Conservation (phyloP, 1,140 invertebrate species). For the Ooceraea biroi region DNA sequence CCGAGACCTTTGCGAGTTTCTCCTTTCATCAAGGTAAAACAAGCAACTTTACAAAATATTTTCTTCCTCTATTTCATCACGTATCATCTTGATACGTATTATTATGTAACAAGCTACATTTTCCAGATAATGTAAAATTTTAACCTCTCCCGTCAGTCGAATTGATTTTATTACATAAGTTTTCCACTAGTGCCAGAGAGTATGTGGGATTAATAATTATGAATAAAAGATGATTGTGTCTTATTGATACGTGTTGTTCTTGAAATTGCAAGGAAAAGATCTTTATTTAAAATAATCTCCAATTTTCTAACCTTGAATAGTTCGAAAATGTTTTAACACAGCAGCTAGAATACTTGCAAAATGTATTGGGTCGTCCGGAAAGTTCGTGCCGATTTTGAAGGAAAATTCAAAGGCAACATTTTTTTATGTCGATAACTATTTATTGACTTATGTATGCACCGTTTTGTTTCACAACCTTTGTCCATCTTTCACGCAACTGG, state of each 20-base stretch:
- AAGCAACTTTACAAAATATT: slow-evolving; percentile 39
- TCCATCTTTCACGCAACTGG: no score
- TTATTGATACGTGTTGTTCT: no score
- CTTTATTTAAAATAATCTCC: neutral
- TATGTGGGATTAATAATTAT: slow-evolving; percentile 21
- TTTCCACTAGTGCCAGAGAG: slow-evolving; percentile 70
- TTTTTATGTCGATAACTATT: no score
- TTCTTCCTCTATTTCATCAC: slow-evolving; percentile 4
- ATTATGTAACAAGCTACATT: neutral
- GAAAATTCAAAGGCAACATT: no score
- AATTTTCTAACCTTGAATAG: slow-evolving; percentile 46
- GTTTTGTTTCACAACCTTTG: no score
- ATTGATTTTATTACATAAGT: slow-evolving; percentile 70
- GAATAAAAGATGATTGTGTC: slow-evolving; percentile 13
- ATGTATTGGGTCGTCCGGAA: no score
- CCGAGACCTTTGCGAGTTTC: slow-evolving; percentile 89
- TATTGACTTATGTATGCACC: no score
- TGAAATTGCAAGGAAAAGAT: no score
- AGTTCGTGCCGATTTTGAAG: no score
- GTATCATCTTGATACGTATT: neutral
- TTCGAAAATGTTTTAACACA: neutral
- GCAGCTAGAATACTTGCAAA: slow-evolving; percentile 52
- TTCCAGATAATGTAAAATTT: neutral
- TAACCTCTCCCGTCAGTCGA: neutral
- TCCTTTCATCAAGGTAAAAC: slow-evolving; percentile 90